These are phyloP conservation scores for Scomber colias DNA, from an alignment of 2,113 vertebrate species.

Conservation along the genomic window DNA sequence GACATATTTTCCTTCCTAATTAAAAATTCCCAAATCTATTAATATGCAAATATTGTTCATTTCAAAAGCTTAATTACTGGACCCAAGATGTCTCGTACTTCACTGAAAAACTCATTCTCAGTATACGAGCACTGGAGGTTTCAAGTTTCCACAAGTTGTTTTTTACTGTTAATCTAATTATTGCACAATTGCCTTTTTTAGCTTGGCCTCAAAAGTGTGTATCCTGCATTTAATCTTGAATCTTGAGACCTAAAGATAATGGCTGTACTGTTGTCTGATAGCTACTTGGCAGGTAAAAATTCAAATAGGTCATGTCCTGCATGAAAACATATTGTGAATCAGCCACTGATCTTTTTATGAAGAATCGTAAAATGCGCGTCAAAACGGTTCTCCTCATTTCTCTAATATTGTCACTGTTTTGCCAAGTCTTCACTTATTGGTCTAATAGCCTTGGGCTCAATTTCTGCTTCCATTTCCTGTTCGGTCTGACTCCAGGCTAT, in stretches of 20 bases:
- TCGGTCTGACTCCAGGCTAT: slow-evolving; percentile 40
- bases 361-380: not conserved
- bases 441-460: slow-evolving; percentile 42
- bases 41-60: no score
- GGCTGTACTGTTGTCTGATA: not conserved
- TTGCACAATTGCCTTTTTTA: no score
- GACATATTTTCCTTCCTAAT: no score
- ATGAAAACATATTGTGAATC: not conserved
- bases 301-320: not conserved
- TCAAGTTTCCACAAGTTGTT: no score
- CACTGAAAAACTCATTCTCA: no score
- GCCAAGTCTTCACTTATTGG: slow-evolving; percentile 44
- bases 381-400: not conserved
- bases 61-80: no score
- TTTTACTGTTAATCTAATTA: no score
- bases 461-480: slow-evolving; percentile 28
- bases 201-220: no score
- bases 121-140: no score
- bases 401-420: slow-evolving; percentile 29
- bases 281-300: not conserved
- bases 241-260: not conserved
- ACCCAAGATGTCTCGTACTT: no score
- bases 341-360: not conserved
- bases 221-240: no score
- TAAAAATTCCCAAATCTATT: no score